Evolutionary conservation across 2,888 invertebrate species (phyloP), one percentile per base, ranked within the genome.

Genomic region (Miltochrista miniata): DNA sequence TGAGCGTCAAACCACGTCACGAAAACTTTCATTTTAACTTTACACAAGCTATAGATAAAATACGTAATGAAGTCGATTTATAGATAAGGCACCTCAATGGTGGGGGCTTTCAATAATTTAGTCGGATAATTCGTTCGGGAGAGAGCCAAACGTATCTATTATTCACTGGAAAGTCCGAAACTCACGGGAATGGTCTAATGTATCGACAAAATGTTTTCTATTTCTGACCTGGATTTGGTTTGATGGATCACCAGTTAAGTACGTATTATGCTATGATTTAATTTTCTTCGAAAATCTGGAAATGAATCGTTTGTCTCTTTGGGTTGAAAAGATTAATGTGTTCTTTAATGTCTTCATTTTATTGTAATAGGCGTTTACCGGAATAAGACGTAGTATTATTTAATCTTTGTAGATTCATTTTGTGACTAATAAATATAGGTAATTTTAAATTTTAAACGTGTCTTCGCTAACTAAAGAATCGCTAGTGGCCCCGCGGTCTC

Each of bases 81-180:
- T 82, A 70, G 69, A 68, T 69, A 65, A 61, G 51, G 77, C 78
- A 60, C 79, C n/a, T n/a, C 18, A 4, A 24, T 24, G 77, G 79
- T 75, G 75, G 74, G 77, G 64, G 70, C 72, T 71, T 70, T 87
- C 80, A 85, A 89, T 89, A 88, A 89, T 89, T 87, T 87, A 88
- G 78, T 68, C 70, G 68, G 68, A 81, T 87, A 85, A 87, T 87
- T 87, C 83, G 82, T 82, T 65, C 69, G 67, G 71, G 74, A 71
- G 65, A 67, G 70, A 65, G 58, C 62, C 67, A 59, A 61, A 56
- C 51, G 56, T 65, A 87, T 90, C 70, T 82, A 87, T 89, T 87
- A 90, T 90, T 90, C 87, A 89, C 68, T 60, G 57, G 54, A 54
- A 64, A 74, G 74, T 75, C 76, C 73, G 74, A 80, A 79, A 75